Evolutionary conservation across 2,888 invertebrate species (phyloP), one percentile per base, ranked within the genome.

Genomic region (Sicus ferrugineus): DNA sequence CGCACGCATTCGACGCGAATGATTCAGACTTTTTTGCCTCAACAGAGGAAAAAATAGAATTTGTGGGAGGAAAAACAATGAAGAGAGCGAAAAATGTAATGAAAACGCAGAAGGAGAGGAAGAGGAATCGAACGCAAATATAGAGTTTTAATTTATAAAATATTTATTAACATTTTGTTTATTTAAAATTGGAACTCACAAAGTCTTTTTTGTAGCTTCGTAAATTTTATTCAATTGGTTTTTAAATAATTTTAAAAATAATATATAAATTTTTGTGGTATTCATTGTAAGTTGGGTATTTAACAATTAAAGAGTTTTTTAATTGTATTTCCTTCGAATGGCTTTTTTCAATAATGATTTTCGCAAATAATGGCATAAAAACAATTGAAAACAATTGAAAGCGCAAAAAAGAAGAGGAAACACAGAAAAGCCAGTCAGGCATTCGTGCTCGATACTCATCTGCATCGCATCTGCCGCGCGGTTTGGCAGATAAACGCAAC

Each of bases 371-470:
- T 64, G 50, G 64, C 64, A 48, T 28, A 54, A 54, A 64, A 48
- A 64, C 64, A 64, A 64, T 64, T 64, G 50, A 64, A 64, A 64
- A 50, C 50, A 64, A 64, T 50, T 64, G 50, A 64, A 64, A 61
- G 26, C 26, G 28, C 23, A 54, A 54, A 23, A 54, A 9, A 26
- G 61, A 31, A 34, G 21, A 38, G 28, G 31, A 48, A 46, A 11
- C 30, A 30, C 7, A 59, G n/a, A 9, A 23, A 58, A 34, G 26
- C 38, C 1, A 0, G 38, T n/a, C 34, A 59, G 6, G 21, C 34
- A 31, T 38, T 23, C 58, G 34, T 19, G 34, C 38, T 19, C 16
- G 59, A 59, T 54, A 54, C 3, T 54, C 28, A 54, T 54, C 54
- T 7, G 54, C 9, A 6, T 16, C 59, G 34, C 38, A 59, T 34